Conservation (phyloP, 1,140 invertebrate genomes). For the Anastrepha obliqua region DNA sequence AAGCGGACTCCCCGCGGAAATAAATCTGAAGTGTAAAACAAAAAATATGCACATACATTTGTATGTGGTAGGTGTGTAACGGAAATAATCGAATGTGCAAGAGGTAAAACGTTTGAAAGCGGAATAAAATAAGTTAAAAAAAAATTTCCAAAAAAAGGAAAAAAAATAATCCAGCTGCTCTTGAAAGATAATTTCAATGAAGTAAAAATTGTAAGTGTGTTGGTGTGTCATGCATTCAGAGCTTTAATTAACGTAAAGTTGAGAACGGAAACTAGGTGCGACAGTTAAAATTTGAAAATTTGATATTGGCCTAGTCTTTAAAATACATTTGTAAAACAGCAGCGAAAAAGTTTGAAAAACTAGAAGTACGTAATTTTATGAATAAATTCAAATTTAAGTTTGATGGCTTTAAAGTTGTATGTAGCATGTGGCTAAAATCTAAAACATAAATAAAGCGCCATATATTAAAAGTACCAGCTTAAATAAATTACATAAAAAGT, state of each 20-base stretch:
- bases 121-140: background rate
- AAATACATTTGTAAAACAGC: too few species aligned
- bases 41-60: background rate
- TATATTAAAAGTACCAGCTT: too few species aligned
- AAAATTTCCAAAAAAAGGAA: background rate
- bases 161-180: too few species aligned
- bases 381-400: too few species aligned
- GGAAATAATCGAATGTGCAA: background rate
- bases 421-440: too few species aligned
- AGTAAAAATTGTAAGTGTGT: background rate
- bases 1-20: conserved; percentile 11
- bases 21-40: background rate
- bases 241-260: background rate
- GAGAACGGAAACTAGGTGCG: background rate
- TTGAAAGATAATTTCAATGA: too few species aligned
- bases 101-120: background rate
- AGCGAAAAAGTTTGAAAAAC: too few species aligned
- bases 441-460: too few species aligned
- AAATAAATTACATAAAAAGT: background rate
- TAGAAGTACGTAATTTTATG: too few species aligned
- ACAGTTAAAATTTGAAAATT: conserved; percentile 21
- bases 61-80: background rate
- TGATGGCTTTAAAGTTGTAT: too few species aligned
- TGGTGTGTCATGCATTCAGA: background rate
- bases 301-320: too few species aligned